A percentile compares a stretch with the other conserved stretches of the same genome.
phyloP scores from a whole-genome alignment of 2,113 vertebrate genomes.

The Crotalus horridus region DNA sequence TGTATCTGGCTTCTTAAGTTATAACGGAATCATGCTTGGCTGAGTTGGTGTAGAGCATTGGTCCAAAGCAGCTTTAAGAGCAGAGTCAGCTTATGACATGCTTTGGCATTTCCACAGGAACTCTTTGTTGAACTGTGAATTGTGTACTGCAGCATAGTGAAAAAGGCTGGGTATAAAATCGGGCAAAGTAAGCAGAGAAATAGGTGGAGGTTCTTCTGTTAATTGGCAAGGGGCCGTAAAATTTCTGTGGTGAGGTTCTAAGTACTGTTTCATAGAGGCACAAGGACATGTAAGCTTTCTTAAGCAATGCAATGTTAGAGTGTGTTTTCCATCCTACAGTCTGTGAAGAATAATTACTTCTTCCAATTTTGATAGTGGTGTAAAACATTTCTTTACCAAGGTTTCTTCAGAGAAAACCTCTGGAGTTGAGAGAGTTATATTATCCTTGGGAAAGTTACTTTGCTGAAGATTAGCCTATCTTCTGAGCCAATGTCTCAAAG shows the following conservation, averaged over 20 bases:
- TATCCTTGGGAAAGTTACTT: not conserved
- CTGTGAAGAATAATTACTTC: not conserved
- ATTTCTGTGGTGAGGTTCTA: not conserved
- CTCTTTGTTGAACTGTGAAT: not conserved
- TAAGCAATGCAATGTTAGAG: not conserved
- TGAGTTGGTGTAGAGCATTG: not conserved
- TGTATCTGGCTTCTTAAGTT: not conserved
- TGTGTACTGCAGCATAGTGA: not conserved
- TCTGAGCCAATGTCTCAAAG: not conserved
- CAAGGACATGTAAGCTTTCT: not conserved
- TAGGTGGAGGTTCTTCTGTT: not conserved
- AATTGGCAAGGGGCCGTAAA: not conserved
- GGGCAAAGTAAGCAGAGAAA: not conserved
- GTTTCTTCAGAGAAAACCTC: not conserved
- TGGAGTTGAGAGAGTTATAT: not conserved
- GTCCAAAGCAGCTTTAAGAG: not conserved
- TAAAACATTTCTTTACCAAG: not conserved
- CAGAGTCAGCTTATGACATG: not conserved
- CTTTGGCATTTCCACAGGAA: not conserved
- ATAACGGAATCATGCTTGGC: not conserved
- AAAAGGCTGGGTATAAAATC: not conserved
- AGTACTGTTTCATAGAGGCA: not conserved
- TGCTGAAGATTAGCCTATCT: not conserved
- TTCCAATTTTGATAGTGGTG: not conserved
- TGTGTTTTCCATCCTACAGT: not conserved